Evolutionary conservation across 2,113 vertebrate species (phyloP), one percentile per base, ranked within the genome.

Genomic region (Pluvianellus socialis): DNA sequence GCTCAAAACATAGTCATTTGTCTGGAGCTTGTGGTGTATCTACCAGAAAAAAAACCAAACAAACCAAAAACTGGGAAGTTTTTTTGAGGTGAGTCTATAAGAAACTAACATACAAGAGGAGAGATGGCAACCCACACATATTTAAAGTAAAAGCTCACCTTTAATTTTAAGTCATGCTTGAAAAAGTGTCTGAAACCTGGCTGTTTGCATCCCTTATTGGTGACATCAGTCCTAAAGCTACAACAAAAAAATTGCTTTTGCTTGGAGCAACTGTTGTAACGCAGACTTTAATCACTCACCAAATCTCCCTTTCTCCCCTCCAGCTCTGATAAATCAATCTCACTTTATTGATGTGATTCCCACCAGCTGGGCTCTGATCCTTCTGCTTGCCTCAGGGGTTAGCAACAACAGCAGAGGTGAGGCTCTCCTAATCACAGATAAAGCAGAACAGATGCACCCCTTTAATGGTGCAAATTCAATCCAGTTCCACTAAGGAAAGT

Each of bases 101-200:
- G 45, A 71, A 82, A 33, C 21, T 32, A 27, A 79, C 9, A 2
- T 3, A 2, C 5, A 6, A 33, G n/a, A 72, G 75, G 5, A 33
- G 4, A 68, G 27, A 52, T 20, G 3, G 27, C 10, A 77, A 42
- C 2, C 4, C 12, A 1, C 14, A 44, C 1, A 6, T 27, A 27
- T 32, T 74, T 61, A n/a, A 88, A 92, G 6, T 38, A 77, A 66
- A 68, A 38, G 13, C 21, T 88, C 21, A 27, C 30, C 59, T 86
- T 56, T 38, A 32, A 0, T n/a, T 50, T 81, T 80, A 40, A 71
- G 38, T 33, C 24, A 38, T 7, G 6, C 26, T 45, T 79, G 19
- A 80, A 59, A 17, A 86, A 80, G 7, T 9, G 11, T 8, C 61
- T 67, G 45, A 79, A 89, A 72, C 13, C 14, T 56, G 6, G 7